Evolutionary conservation across 2,797 vertebrate genomes (phyloP), one percentile per base, ranked within the genome.

Genomic region (Psittacula echo): DNA sequence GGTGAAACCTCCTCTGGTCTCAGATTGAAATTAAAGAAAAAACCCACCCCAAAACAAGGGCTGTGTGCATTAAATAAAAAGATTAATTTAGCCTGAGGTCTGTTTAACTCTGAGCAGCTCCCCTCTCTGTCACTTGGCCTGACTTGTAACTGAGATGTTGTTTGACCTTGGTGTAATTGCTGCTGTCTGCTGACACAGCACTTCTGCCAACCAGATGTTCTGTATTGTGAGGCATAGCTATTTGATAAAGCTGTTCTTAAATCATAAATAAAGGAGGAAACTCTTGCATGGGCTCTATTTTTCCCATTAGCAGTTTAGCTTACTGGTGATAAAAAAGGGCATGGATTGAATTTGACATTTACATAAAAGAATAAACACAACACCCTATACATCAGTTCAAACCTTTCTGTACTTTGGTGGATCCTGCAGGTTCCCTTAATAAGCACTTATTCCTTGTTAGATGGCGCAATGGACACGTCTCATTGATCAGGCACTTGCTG

Each of bases 151-250:
- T 96, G 97, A 97, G 95, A 95, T 85, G 96, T 88, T 94, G 95
- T 93, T 95, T 94, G 91, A 96, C 84, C 94, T 95, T 60, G 53
- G 84, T 76, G 75, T 96, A 97, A 97, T 96, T 95, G 96, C 86
- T 80, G 90, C 94, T 97, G 96, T 96, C 94, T 97, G 96, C 95
- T 97, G 95, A 97, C 90, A 94, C 75, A 87, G 88, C 89, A 85
- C 44, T 96, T 96, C 94, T 96, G 95, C 90, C 89, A 86, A 80
- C 71, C 97, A 97, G 96, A 96, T 97, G 96, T 95, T 97, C 95
- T 87, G 91, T 85, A 92, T 96, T 95, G 91, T 80, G 60, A 86
- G 80, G 90, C 95, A 90, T 30, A 84, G 89, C 87, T 93, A 72
- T 81, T 85, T 90, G 87, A 91, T 93, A 94, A 95, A 95, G 84